Conservation (phyloP, 1,140 invertebrate species). For the Drosophila sturtevanti region DNA sequence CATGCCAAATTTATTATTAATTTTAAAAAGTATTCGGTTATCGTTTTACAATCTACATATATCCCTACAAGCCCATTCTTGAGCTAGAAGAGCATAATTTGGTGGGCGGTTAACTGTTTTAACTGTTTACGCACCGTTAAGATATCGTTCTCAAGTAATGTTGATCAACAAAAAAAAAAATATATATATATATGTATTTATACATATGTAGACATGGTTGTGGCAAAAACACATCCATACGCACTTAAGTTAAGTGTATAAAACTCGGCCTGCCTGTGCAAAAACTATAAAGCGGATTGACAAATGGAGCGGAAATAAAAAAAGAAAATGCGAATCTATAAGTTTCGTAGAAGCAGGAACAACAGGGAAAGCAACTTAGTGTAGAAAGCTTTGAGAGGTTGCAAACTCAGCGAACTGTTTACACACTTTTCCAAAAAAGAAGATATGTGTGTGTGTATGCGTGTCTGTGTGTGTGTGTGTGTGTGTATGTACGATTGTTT, state of each 20-base stretch:
- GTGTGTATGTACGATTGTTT: neutral
- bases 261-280: conserved; percentile 33
- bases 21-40: too few species aligned
- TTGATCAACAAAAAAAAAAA: too few species aligned
- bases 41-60: too few species aligned
- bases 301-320: conserved; percentile 72
- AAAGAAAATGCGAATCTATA: conserved; percentile 40
- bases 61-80: too few species aligned
- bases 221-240: too few species aligned
- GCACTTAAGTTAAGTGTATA: conserved; percentile 1
- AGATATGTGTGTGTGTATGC: conserved; percentile 20
- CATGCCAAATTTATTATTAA: too few species aligned
- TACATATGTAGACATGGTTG: too few species aligned
- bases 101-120: too few species aligned
- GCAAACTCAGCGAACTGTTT: conserved; percentile 53
- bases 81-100: too few species aligned
- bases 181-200: too few species aligned
- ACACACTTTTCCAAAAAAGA: conserved; percentile 43
- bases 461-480: conserved; percentile 19
- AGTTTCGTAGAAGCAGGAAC: conserved; percentile 12
- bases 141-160: too few species aligned
- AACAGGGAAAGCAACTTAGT: conserved; percentile 17
- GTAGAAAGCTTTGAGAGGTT: conserved; percentile 44
- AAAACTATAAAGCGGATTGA: conserved; percentile 59
- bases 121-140: too few species aligned